Conservation (phyloP, 2,888 invertebrate genomes). For the Metalampra italica region DNA sequence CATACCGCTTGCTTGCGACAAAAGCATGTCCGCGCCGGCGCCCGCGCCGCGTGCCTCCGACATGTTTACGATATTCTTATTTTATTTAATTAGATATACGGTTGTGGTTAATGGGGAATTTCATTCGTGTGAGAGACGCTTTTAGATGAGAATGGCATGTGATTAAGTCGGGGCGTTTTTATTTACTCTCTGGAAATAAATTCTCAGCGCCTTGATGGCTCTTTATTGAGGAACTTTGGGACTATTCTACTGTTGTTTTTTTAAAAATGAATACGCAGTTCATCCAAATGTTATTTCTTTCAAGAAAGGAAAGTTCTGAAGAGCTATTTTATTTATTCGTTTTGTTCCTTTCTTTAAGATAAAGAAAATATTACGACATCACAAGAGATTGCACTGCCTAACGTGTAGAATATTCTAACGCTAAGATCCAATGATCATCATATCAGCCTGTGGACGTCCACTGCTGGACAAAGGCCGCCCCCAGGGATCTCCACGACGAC, state of each 20-base stretch:
- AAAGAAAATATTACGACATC: too few species aligned
- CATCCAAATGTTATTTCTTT: too few species aligned
- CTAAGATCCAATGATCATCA: too few species aligned
- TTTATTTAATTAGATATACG: conserved; percentile 16
- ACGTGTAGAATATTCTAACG: too few species aligned
- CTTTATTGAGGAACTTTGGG: background rate
- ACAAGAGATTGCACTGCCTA: too few species aligned
- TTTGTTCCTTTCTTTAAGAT: too few species aligned
- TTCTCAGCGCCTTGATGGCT: background rate
- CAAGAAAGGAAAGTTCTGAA: too few species aligned
- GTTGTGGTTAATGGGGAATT: conserved; percentile 12
- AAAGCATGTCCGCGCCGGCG: conserved; percentile 38
- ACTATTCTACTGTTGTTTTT: background rate
- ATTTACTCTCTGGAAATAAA: conserved; percentile 6
- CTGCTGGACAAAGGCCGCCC: too few species aligned
- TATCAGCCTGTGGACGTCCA: too few species aligned
- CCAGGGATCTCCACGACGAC: too few species aligned
- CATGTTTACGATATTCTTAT: conserved; percentile 15
- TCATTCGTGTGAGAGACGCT: conserved; percentile 2
- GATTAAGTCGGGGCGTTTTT: background rate
- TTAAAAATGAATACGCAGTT: too few species aligned
- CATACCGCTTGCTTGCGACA: conserved; percentile 36
- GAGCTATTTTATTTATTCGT: too few species aligned
- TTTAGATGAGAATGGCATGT: conserved; percentile 1
- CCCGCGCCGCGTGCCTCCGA: conserved; percentile 22